Evolutionary conservation across 2,113 vertebrate species (phyloP), one percentile per base, ranked within the genome.

Genomic region (Chaenogobius annularis): DNA sequence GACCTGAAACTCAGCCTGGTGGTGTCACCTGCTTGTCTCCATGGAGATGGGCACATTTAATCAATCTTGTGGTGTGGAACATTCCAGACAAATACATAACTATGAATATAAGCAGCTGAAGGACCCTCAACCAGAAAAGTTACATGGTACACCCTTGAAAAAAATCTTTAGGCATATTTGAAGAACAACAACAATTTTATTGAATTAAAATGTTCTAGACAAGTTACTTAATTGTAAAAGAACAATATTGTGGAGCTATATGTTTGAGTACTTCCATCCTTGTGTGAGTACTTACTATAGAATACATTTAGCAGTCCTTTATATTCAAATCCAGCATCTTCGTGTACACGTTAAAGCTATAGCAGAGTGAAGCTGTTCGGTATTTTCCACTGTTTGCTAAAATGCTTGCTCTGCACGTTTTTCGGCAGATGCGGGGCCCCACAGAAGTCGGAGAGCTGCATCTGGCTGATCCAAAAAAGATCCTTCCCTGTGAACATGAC

Each of bases 401-500:
- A 87, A 70, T 84, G 81, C 86, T 84, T 79, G 77, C 71, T 44
- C 75, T 67, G 74, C 80, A 37, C 68, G 75, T 83, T 84, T 54
- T 75, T 66, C 76, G 78, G 78, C 31, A 75, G 72, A 82, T 83
- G 78, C 77, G 72, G 84, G 58, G 73, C 73, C 80, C 68, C 68
- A 72, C 76, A 85, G 84, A 89, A 81, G 81, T 83, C 73, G 80
- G n/a, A 85, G 65, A 77, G 84, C 85, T 86, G 87, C 85, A 87
- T 88, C 85, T 83, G 83, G 75, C 84, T 77, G 82, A 77, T 85
- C 78, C 70, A 54, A 85, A 20, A 85, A 86, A 74, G 63, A 87
- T 70, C 71, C 77, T 75, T 83, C 71, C 70, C 52, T 72, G 43
- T 79, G 80, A 83, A 88, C 79, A 81, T 81, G 85, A 81, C 79